Conservation (phyloP, 1,140 invertebrate genomes). For the Calephelis nemesis region DNA sequence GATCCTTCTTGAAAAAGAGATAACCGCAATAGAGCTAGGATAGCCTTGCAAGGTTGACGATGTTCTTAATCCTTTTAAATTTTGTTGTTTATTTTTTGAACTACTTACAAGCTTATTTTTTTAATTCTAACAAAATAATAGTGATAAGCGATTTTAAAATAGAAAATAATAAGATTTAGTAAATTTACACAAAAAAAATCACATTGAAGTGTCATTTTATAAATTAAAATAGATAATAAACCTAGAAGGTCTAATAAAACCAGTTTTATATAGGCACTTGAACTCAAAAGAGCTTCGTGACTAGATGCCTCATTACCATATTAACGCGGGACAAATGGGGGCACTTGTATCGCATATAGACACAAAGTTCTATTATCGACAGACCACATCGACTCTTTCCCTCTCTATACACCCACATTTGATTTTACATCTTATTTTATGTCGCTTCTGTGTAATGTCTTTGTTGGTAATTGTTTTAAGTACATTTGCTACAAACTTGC, state of each 20-base stretch:
- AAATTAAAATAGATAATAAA: conserved; percentile 36
- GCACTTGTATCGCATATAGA: conserved; percentile 35
- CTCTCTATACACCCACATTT: conserved; percentile 36
- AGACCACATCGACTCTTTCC: conserved; percentile 36
- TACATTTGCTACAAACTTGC: conserved; percentile 37
- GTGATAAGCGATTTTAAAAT: no score
- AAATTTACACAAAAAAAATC: background rate
- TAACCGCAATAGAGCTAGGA: no score
- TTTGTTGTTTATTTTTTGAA: no score
- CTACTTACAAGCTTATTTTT: no score
- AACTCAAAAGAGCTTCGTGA: conserved; percentile 33
- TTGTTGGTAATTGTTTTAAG: conserved; percentile 38
- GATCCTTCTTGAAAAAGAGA: no score
- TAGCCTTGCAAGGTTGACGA: no score
- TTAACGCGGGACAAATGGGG: conserved; percentile 50
- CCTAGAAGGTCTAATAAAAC: conserved; percentile 38
- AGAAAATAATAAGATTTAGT: no score
- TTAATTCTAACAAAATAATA: no score
- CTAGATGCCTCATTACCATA: conserved; percentile 52
- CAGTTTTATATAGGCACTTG: conserved; percentile 27
- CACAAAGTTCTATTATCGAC: conserved; percentile 30
- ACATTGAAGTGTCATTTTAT: background rate
- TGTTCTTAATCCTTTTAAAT: no score
- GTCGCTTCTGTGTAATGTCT: conserved; percentile 40
- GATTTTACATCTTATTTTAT: conserved; percentile 53